phyloP scores from a whole-genome alignment of 2,797 vertebrate species.

The Geotrypetes seraphini region DNA sequence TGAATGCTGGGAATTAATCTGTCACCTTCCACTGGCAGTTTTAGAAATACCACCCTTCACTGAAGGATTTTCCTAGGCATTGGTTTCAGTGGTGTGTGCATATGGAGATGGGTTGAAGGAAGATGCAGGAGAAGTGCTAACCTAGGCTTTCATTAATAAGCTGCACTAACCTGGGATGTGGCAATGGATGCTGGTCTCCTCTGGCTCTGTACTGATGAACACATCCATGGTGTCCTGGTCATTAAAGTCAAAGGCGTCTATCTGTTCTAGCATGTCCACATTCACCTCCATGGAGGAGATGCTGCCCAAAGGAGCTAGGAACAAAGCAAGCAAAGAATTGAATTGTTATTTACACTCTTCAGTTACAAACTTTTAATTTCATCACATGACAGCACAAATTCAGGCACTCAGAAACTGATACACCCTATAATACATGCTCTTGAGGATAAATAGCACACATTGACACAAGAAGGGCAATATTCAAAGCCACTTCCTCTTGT shows the following conservation, averaged over 20 bases:
- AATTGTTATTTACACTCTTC: too few species aligned
- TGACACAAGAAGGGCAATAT: too few species aligned
- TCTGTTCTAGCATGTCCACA: constrained; percentile 87
- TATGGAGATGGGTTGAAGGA: not conserved
- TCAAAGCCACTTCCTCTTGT: too few species aligned
- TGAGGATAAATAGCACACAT: too few species aligned
- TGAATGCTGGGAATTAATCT: not conserved
- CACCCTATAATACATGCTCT: too few species aligned
- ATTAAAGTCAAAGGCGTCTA: constrained; percentile 82
- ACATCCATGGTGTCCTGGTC: constrained; percentile 87
- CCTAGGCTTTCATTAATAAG: too few species aligned
- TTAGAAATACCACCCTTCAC: too few species aligned
- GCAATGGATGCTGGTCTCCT: constrained; percentile 50
- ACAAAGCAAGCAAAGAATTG: not conserved
- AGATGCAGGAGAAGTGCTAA: constrained; percentile 1
- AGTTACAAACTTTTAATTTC: too few species aligned
- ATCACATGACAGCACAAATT: not conserved
- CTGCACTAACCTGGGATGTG: constrained; percentile 54
- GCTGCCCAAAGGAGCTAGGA: constrained; percentile 77
- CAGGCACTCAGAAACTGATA: not conserved
- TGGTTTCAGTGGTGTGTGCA: constrained; percentile 4
- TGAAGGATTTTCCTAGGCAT: not conserved
- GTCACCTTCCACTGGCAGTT: too few species aligned
- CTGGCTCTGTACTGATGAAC: constrained; percentile 71
- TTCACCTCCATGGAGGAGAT: constrained; percentile 98